Evolutionary conservation across 1,140 invertebrate species (phyloP).

Genomic region (Gerris buenoi): DNA sequence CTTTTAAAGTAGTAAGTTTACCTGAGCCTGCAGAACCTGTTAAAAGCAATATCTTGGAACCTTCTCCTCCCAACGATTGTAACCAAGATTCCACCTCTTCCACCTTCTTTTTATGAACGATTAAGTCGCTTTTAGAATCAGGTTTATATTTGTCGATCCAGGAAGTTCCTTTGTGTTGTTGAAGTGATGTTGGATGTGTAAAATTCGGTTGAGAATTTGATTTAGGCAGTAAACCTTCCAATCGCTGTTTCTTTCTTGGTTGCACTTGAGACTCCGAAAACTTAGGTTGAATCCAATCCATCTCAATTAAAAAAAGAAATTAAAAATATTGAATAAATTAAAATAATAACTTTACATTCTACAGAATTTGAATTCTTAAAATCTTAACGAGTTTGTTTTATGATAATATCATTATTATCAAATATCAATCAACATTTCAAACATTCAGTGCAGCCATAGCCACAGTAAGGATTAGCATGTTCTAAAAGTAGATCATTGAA

Average conservation of each 20-base stretch:
- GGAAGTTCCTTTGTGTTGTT: not conserved
- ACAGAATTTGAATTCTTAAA: too few relatives aligned
- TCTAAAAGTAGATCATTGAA: too few relatives aligned
- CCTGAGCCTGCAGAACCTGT: conserved; percentile 13
- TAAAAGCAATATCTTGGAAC: conserved; percentile 8
- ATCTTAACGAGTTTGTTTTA: too few relatives aligned
- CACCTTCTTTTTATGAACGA: conserved; percentile 14
- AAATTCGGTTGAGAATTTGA: not conserved
- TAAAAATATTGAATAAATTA: too few relatives aligned
- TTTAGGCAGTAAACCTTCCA: not conserved
- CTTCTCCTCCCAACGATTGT: not conserved
- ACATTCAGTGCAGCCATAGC: too few relatives aligned
- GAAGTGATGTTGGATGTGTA: too few relatives aligned
- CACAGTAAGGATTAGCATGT: too few relatives aligned
- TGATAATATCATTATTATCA: too few relatives aligned
- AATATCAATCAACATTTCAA: too few relatives aligned
- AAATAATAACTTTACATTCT: too few relatives aligned
- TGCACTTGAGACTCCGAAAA: conserved; percentile 8
- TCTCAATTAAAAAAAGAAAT: not conserved
- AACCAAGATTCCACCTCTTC: conserved; percentile 15
- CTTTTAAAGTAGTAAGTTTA: conserved; percentile 12
- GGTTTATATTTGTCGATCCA: conserved; percentile 4
- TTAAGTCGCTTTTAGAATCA: conserved; percentile 6
- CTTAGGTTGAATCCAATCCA: conserved; percentile 12
- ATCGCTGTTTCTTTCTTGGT: conserved; percentile 11